Conservation (phyloP, 2,113 vertebrate genomes). For the Callaeas wilsoni region DNA sequence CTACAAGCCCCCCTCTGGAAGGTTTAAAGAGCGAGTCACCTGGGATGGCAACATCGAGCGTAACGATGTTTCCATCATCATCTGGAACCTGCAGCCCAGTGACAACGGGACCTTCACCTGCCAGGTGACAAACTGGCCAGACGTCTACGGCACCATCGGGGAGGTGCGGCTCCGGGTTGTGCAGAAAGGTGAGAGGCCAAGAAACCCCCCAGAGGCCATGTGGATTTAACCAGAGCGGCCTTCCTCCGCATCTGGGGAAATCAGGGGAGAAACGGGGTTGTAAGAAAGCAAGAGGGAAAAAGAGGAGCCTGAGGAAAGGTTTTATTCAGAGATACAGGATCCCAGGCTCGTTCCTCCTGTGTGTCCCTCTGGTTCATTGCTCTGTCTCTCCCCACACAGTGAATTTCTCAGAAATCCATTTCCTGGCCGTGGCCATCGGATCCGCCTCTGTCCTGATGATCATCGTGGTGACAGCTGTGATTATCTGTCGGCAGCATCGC, state of each 20-base stretch:
- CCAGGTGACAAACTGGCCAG: conserved; percentile 89
- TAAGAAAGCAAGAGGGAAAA: neutral
- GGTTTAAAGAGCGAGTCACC: conserved; percentile 76
- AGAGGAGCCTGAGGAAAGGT: neutral
- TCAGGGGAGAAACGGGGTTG: neutral
- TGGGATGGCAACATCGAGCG: conserved; percentile 86
- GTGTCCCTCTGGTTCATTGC: neutral
- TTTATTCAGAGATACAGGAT: neutral
- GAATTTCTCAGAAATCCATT: conserved; percentile 84
- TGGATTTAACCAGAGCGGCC: neutral
- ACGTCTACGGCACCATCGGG: conserved; percentile 81
- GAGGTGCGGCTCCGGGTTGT: conserved; percentile 82
- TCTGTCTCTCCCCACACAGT: conserved; percentile 67
- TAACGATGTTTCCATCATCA: conserved; percentile 79
- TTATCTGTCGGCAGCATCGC: conserved; percentile 71
- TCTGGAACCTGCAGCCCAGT: conserved; percentile 80
- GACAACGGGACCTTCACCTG: conserved; percentile 91
- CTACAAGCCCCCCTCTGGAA: conserved; percentile 67
- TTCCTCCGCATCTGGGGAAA: neutral
- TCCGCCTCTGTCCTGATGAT: conserved; percentile 77
- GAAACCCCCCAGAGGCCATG: accelerated
- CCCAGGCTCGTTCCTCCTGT: neutral
- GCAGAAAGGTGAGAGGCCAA: conserved; percentile 62
- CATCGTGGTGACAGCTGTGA: conserved; percentile 67
- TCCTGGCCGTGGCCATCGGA: conserved; percentile 80